Evolutionary conservation across 1,140 invertebrate species (phyloP), one percentile per base, ranked within the genome.

Genomic region (Eumaeus atala): DNA sequence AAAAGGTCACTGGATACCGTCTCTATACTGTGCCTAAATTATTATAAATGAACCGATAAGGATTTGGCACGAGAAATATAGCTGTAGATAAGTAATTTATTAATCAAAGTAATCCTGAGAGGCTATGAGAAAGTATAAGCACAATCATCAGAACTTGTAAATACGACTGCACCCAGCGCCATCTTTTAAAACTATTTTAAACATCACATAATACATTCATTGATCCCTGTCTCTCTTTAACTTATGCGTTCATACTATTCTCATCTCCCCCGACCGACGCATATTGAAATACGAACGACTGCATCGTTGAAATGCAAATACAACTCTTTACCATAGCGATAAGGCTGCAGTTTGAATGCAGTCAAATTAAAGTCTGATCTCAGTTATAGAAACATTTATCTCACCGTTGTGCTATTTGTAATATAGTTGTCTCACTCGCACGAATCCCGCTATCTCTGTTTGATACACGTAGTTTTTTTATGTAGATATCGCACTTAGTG

Each of bases 401-500:
- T 58, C 49, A 58, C 61, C 61, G 62, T 71, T 71, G 70, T 84
- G 77, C 74, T 83, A 68, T 70, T 72, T 67, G 66, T 77, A 78
- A 80, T 77, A 75, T 77, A 62, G 54, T 71, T 79, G 67, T 84
- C 83, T 80, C 77, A 16, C 63, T 86, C 74, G 58, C 72, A 59
- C 77, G 42, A 55, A 59, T 65, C 48, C 56, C 57, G 59, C 69
- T 72, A 70, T 84, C 84, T 81, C 77, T 67, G 60, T 87, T 77
- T 68, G 75, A 66, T 84, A 67, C 77, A 75, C 64, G 66, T 74
- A 63, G 56, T 74, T 67, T 76, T n/a, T 82, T 77, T 75, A 79
- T 84, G 77, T 79, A 79, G 84, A 82, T 87, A 84, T 84, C 80
- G 84, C 84, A 62, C 79, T 84, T 72, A 57, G 60, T 61, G 48